phyloP scores from a whole-genome alignment of 2,888 invertebrate genomes.

The Pemphredon lugubris region DNA sequence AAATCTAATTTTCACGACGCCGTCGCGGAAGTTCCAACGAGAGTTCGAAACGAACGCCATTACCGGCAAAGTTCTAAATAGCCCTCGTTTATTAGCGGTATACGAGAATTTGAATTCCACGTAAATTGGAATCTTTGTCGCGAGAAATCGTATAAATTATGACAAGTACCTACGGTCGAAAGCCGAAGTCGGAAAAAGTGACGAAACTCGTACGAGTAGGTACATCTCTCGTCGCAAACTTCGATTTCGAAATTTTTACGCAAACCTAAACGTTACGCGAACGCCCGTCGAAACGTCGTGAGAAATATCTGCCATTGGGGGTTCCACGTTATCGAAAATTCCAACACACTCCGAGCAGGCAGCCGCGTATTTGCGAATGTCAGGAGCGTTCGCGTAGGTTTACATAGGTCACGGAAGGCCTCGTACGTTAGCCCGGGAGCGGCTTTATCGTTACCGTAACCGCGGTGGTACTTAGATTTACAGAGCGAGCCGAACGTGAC shows the following conservation, averaged over 20 bases:
- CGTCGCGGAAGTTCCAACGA: slow-evolving; percentile 19
- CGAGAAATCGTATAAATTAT: slow-evolving; percentile 19
- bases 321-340: slow-evolving; percentile 19
- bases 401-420: slow-evolving; percentile 39
- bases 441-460: slow-evolving; percentile 42
- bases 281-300: too few species aligned
- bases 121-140: slow-evolving; percentile 20
- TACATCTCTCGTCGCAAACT: too few species aligned
- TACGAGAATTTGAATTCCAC: slow-evolving; percentile 10
- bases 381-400: slow-evolving; percentile 26
- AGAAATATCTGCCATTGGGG: too few species aligned
- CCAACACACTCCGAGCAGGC: slow-evolving; percentile 1
- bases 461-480: slow-evolving; percentile 44
- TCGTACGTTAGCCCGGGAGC: slow-evolving; percentile 33
- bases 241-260: too few species aligned
- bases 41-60: slow-evolving; percentile 34
- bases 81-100: slow-evolving; percentile 38
- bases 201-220: too few species aligned
- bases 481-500: slow-evolving; percentile 18
- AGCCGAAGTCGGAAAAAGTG: too few species aligned
- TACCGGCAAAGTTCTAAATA: slow-evolving; percentile 45
- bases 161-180: slow-evolving; percentile 3
- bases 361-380: slow-evolving; percentile 35
- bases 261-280: too few species aligned
- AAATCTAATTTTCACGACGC: slow-evolving; percentile 54